These are phyloP conservation scores for Simalia tracyae DNA, from an alignment of 2,797 vertebrate species.

Conservation along the genomic window DNA sequence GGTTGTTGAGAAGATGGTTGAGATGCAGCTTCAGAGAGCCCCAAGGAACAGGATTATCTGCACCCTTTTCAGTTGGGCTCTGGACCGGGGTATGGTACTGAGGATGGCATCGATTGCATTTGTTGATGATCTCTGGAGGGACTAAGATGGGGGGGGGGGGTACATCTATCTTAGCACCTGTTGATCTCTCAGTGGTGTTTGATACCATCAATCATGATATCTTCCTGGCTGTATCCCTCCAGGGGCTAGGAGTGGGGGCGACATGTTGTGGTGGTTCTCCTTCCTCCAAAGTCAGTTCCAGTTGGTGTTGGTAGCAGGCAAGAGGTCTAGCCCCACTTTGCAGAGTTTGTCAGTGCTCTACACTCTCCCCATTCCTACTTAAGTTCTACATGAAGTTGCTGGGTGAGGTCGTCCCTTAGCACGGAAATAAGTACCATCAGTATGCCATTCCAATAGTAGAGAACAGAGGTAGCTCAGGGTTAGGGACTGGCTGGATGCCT, in stretches of 20 bases:
- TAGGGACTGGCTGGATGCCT: not conserved
- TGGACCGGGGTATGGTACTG: too few species aligned
- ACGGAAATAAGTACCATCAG: not conserved
- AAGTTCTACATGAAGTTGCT: not conserved
- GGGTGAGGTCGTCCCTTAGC: not conserved
- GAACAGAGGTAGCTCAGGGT: not conserved
- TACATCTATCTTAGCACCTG: too few species aligned
- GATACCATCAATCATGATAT: too few species aligned
- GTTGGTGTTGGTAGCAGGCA: not conserved
- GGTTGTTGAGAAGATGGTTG: not conserved
- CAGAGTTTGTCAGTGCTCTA: not conserved
- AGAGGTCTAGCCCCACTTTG: not conserved
- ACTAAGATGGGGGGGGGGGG: too few species aligned
- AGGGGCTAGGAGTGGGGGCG: not conserved
- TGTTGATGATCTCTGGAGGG: too few species aligned
- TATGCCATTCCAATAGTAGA: not conserved
- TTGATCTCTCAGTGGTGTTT: too few species aligned
- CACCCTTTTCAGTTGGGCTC: too few species aligned
- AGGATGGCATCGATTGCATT: too few species aligned
- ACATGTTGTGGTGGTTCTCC: not conserved
- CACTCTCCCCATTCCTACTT: not conserved
- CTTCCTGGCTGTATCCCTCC: not conserved
- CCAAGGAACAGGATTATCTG: too few species aligned
- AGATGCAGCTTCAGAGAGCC: too few species aligned
- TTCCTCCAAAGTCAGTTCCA: not conserved